Base-by-base conservation (phyloP, 2,888 invertebrate genomes). In the Sarcophaga caerulescens region DNA sequence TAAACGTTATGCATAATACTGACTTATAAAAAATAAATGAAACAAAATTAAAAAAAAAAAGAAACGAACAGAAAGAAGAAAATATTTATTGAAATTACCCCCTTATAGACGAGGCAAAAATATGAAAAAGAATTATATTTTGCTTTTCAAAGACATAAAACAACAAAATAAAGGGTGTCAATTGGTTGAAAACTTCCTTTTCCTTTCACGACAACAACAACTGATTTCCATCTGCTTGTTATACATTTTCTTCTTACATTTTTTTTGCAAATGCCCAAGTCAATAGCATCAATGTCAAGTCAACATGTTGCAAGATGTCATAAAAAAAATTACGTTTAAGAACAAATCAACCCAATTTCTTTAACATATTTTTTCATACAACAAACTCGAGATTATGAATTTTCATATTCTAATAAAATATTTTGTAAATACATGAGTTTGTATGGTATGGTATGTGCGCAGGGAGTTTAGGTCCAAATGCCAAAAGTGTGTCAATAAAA, bases 241-340 rank as follows among this genome's bases (percentile, higher is more conserved):
- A 14, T 14, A 52, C 52, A 52, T 35, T 35, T 35, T 35, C 35
- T 6, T 35, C 8, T 35, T 35, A 6, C 6, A 35, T 35, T 35
- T 35, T 12, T 52, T 14, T 52, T 52, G 52, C 52, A 14, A 52
- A 52, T 63, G 17, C 66, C 47, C 62, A 80, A 81, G 79, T 85
- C 85, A 84, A 66, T 86, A 69, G 73, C 87, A 81, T 83, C 88
- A 88, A 87, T 91, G 92, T 92, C 91, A 91, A 89, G 89, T 89
- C 92, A 91, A 91, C 90, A 92, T 91, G 91, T 90, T 92, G 90
- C 91, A 87, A 84, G 57, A 25, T 21, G 19, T 19, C 5, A 52
- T 21, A 11, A 57, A 59, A 74, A 57, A 70, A 45, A 69, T 25
- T 14, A 60, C 3, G 14, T 35, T 10, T 66, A 14, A 59, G 52